Conservation (phyloP, 2,888 invertebrate genomes). For the Dolichomitus sp. region DNA sequence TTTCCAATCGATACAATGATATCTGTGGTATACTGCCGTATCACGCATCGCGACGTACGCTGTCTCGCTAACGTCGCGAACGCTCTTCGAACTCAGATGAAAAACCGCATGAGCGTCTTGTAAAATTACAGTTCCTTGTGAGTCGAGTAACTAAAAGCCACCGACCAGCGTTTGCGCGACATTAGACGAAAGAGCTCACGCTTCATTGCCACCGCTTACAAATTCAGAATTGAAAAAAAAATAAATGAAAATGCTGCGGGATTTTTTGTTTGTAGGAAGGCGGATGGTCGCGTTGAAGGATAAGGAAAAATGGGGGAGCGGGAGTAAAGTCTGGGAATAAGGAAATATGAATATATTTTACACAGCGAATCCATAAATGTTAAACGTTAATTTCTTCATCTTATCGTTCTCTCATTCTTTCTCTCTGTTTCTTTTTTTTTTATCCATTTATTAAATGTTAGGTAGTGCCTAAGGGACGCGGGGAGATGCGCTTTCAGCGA, state of each 20-base stretch:
- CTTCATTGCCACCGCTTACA: slow-evolving; percentile 60
- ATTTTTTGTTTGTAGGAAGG: slow-evolving; percentile 49
- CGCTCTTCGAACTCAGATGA: slow-evolving; percentile 29
- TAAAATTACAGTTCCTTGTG: slow-evolving; percentile 10
- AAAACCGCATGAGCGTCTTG: slow-evolving; percentile 29
- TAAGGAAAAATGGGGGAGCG: slow-evolving; percentile 48
- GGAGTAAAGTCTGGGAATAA: slow-evolving; percentile 62
- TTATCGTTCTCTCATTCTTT: slow-evolving; percentile 64
- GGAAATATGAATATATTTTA: slow-evolving; percentile 76
- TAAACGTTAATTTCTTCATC: slow-evolving; percentile 76
- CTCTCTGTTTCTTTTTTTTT: slow-evolving; percentile 71
- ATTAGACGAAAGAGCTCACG: slow-evolving; percentile 56
- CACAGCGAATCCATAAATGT: slow-evolving; percentile 80
- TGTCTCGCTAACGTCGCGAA: slow-evolving; percentile 63
- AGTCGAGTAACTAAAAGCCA: neutral
- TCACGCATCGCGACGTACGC: slow-evolving; percentile 72
- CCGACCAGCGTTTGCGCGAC: slow-evolving; percentile 49
- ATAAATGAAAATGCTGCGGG: slow-evolving; percentile 43
- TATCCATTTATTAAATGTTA: slow-evolving; percentile 83
- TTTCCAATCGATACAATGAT: slow-evolving; percentile 85
- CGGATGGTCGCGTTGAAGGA: slow-evolving; percentile 39
- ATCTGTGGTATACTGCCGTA: slow-evolving; percentile 84
- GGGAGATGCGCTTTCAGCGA: slow-evolving; percentile 78
- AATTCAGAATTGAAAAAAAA: slow-evolving; percentile 49
- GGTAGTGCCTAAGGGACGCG: slow-evolving; percentile 82